A percentile compares a stretch with the other conserved stretches of the same genome.
Evolutionary conservation across 2,797 vertebrate genomes (phyloP).

Genomic region (Falco rusticolus): DNA sequence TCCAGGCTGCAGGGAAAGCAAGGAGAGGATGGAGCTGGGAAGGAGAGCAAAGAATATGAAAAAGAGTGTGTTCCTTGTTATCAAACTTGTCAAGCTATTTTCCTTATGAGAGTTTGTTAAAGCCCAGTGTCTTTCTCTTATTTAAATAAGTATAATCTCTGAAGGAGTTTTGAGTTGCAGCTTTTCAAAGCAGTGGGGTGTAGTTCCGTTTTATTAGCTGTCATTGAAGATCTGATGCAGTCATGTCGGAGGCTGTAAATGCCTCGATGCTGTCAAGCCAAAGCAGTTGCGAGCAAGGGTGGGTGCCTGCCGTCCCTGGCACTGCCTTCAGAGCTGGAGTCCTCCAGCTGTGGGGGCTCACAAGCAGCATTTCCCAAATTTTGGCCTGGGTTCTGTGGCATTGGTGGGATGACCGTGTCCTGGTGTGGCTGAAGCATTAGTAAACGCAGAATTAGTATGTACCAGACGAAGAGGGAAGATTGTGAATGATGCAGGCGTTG

Average conservation of each 20-base stretch:
- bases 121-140: constrained; percentile 32
- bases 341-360: neutral
- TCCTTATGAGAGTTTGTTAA: constrained; percentile 30
- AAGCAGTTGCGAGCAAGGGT: neutral
- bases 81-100: constrained; percentile 28
- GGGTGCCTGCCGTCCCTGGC: neutral
- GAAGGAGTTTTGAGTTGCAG: constrained; percentile 39
- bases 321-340: neutral
- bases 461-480: neutral
- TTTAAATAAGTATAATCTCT: constrained; percentile 64
- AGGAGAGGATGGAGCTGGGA: neutral
- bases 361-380: neutral
- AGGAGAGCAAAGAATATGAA: neutral
- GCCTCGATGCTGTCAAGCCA: constrained; percentile 41
- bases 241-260: constrained; percentile 21
- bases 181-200: constrained; percentile 61
- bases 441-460: neutral
- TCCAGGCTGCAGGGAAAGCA: neutral
- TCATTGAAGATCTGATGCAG: constrained; percentile 51
- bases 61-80: constrained; percentile 2
- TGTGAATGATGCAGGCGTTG: neutral
- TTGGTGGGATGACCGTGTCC: neutral
- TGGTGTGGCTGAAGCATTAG: neutral
- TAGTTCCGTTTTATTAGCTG: constrained; percentile 62
- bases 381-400: neutral